These are phyloP conservation scores for Gymnothorax reevesii DNA, from an alignment of 2,797 vertebrate species.

Conservation along the genomic window DNA sequence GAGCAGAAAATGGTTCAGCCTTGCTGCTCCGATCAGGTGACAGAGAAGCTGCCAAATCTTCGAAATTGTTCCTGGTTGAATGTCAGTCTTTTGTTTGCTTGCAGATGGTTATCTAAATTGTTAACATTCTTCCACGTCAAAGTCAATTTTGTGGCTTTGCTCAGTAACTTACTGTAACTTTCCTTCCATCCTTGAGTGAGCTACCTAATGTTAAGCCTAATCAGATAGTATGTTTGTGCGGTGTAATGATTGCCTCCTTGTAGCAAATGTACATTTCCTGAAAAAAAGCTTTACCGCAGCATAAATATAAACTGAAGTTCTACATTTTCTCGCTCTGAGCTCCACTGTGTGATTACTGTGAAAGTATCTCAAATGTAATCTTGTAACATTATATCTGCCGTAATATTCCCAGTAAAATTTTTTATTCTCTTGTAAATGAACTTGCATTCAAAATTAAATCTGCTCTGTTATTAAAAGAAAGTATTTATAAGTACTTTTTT, in stretches of 20 bases:
- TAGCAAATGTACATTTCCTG: neutral
- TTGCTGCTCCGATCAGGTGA: neutral
- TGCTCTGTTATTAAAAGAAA: neutral
- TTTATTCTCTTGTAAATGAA: neutral
- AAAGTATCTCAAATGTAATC: neutral
- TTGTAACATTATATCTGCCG: neutral
- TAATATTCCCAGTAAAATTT: neutral
- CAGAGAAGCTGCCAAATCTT: neutral
- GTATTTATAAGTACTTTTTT: neutral
- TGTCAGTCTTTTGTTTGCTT: neutral
- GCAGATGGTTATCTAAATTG: neutral
- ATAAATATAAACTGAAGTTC: neutral
- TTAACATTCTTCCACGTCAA: neutral
- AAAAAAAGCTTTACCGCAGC: neutral
- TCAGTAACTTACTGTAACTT: neutral
- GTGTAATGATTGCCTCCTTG: neutral
- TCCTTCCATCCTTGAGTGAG: neutral
- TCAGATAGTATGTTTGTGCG: neutral
- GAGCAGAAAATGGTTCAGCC: neutral
- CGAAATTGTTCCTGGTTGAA: neutral
- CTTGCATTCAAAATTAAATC: neutral
- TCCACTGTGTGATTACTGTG: neutral
- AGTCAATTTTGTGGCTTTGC: neutral
- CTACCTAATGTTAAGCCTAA: neutral
- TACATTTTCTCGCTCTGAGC: neutral